Conservation (phyloP, 2,888 invertebrate genomes). For the Platerodrilus igneus region DNA sequence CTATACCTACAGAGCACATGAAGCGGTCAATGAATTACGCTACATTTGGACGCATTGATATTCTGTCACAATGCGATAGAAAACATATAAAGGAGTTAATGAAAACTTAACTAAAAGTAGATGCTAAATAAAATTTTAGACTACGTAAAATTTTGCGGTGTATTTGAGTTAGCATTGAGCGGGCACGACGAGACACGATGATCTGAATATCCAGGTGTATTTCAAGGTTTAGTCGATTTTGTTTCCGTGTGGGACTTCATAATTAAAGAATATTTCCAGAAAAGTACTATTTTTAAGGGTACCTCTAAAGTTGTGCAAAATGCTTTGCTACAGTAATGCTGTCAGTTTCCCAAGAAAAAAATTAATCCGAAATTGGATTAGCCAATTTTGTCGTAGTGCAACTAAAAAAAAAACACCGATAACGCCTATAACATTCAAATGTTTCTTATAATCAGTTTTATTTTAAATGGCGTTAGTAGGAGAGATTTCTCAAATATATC, state of each 20-base stretch:
- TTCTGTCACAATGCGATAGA: slow-evolving; percentile 18
- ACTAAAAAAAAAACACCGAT: no score
- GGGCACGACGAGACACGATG: slow-evolving; percentile 33
- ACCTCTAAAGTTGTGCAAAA: no score
- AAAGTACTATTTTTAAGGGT: slow-evolving; percentile 33
- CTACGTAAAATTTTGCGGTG: slow-evolving; percentile 38
- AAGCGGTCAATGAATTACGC: background rate
- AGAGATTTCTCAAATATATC: slow-evolving; percentile 29
- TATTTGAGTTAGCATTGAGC: slow-evolving; percentile 33
- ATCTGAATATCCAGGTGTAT: slow-evolving; percentile 31
- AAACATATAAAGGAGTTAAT: slow-evolving; percentile 19
- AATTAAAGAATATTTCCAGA: slow-evolving; percentile 31
- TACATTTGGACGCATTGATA: slow-evolving; percentile 18
- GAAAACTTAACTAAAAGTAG: slow-evolving; percentile 27
- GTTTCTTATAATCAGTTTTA: no score
- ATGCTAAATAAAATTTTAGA: slow-evolving; percentile 32
- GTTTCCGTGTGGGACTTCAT: slow-evolving; percentile 29
- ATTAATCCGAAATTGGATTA: no score
- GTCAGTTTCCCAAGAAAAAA: no score
- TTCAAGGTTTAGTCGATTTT: slow-evolving; percentile 35
- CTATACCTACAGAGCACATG: background rate
- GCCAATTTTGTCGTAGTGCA: no score
- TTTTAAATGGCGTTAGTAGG: slow-evolving; percentile 23
- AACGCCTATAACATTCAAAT: no score
- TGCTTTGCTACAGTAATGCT: slow-evolving; percentile 36